Base-by-base conservation (phyloP, 2,888 invertebrate genomes). In the Ennomos erosarius region DNA sequence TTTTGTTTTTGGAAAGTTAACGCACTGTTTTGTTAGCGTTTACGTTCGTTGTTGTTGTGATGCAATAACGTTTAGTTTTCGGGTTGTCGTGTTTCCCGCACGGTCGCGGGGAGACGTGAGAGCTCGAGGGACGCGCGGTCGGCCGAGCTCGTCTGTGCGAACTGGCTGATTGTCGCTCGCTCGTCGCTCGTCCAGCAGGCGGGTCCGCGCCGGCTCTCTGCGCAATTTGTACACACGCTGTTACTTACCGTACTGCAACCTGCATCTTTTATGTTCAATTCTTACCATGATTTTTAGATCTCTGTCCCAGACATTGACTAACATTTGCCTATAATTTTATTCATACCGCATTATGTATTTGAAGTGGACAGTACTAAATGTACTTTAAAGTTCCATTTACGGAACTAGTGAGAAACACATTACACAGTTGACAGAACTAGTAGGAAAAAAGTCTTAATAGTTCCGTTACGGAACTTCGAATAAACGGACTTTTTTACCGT, bases 91-190 rank as follows among this genome's bases (percentile, higher is more conserved):
- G 5, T 65, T 57, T 69, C 62, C 59, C 64, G 61, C 65, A 69
- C 74, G 70, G 59, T 65, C 59, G 69, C 60, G 64, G 71, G 64
- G 62, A 33, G 39, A 2, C 52, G 65, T 65, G 68, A 73, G 52
- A 51, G 72, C 51, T n/a, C 68, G 82, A 84, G 82, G 71, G 73
- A 69, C 84, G 79, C 81, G 74, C 86, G 83, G 74, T 81, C 78
- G 82, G 65, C 72, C 67, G 73, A 68, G 82, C 81, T 79, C 82
- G 82, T 87, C 86, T 87, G 86, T 87, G 85, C 61, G 63, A 68
- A 62, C 63, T 65, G 68, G 59, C 55, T 54, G 44, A 59, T 47
- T 6, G 52, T 47, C 1, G 52, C 12, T 47, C 1, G 52, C 12
- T 44, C 10, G 42, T 26, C 26, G 26, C 26, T 26, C 26, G 35